Percentiles rank a stretch among this genome's conserved stretches.
Conservation (phyloP, 2,888 invertebrate species). For the Macroteleia sp. region DNA sequence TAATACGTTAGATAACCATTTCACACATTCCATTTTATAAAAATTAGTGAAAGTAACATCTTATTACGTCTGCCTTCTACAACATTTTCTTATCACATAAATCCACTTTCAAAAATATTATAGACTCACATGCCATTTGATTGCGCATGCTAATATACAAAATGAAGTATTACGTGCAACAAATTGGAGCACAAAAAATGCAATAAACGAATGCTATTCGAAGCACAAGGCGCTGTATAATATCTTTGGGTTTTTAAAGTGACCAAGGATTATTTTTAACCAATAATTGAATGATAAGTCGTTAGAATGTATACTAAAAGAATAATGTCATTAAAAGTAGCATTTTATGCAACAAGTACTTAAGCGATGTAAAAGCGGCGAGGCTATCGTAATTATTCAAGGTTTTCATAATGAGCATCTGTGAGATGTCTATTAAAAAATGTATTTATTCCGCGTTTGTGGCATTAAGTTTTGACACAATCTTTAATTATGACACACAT, state of each 20-base stretch:
- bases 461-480: slow-evolving; percentile 60
- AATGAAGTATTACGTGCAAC: too few relatives aligned
- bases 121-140: slow-evolving; percentile 11
- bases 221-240: too few relatives aligned
- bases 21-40: slow-evolving; percentile 39
- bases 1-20: slow-evolving; percentile 46
- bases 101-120: slow-evolving; percentile 44
- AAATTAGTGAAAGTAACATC: slow-evolving; percentile 54
- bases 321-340: slow-evolving; percentile 21
- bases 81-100: slow-evolving; percentile 33
- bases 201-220: too few relatives aligned
- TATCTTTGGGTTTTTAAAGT: too few relatives aligned
- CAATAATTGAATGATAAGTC: slow-evolving; percentile 6
- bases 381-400: slow-evolving; percentile 50
- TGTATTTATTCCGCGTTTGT: slow-evolving; percentile 54
- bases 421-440: slow-evolving; percentile 50
- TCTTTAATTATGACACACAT: slow-evolving; percentile 60
- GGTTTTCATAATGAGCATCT: slow-evolving; percentile 42
- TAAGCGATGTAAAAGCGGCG: slow-evolving; percentile 35
- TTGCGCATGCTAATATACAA: too few relatives aligned
- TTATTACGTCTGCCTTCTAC: slow-evolving; percentile 27
- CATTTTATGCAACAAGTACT: slow-evolving; percentile 27
- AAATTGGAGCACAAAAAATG: too few relatives aligned
- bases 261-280: slow-evolving; percentile 3
- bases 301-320: slow-evolving; percentile 1